Evolutionary conservation across 2,113 vertebrate genomes (phyloP).

Genomic region (Hyaena hyaena): DNA sequence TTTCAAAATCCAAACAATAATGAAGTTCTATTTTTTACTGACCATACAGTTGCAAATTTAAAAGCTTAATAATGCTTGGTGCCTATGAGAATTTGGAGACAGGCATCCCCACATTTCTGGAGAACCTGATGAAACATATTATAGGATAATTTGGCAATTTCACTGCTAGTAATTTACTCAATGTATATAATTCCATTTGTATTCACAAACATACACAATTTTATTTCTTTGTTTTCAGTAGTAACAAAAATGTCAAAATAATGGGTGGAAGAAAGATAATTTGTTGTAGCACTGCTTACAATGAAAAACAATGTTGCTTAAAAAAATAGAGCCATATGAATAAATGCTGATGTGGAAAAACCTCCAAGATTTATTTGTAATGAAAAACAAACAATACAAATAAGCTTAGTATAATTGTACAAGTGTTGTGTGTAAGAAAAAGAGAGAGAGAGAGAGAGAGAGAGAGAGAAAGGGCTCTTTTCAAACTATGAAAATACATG

Average conservation of each 20-base stretch:
- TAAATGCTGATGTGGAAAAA: not conserved
- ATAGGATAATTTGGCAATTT: not conserved
- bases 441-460: not conserved
- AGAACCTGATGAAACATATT: not conserved
- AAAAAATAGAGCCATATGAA: not conserved
- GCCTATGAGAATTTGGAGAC: not conserved
- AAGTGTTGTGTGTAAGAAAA: not conserved
- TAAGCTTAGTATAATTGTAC: not conserved
- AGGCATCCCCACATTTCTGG: fast-evolving
- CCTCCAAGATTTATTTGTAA: not conserved
- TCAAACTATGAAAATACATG: not conserved
- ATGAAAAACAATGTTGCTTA: not conserved
- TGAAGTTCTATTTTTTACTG: not conserved
- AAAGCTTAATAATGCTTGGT: not conserved
- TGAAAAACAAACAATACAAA: not conserved
- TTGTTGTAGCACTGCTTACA: not conserved
- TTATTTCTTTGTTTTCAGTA: not conserved
- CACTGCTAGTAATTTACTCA: not conserved
- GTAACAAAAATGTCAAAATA: conserved; percentile 8
- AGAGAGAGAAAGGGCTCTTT: not conserved
- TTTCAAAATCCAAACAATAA: not conserved
- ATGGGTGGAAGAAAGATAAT: not conserved
- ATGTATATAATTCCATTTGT: not conserved
- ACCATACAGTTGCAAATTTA: not conserved
- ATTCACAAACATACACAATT: not conserved